These are phyloP conservation scores for Caenorhabditis imperialis DNA, from an alignment of 2,888 invertebrate species.

Conservation along the genomic window DNA sequence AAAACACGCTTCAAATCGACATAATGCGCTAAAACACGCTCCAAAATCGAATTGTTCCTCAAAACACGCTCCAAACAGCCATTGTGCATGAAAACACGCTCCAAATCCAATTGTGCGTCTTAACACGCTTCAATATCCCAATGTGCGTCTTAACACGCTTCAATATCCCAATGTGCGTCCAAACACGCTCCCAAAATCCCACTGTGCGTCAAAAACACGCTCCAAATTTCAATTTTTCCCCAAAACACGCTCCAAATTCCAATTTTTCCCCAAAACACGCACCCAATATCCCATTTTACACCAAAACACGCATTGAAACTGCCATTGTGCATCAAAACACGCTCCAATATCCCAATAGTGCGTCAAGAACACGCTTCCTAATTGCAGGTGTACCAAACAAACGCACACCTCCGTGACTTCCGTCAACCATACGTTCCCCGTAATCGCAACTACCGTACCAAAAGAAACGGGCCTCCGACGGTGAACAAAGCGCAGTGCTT, in stretches of 20 bases:
- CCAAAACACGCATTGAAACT: not conserved
- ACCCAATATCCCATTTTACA: too few relatives aligned
- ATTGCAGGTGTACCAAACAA: constrained; percentile 57
- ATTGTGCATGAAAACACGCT: not conserved
- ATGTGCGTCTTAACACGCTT: too few relatives aligned
- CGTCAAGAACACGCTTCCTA: not conserved
- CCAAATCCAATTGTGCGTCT: not conserved
- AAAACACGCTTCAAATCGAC: constrained; percentile 10
- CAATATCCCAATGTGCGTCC: too few relatives aligned
- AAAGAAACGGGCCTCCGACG: too few relatives aligned
- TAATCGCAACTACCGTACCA: constrained; percentile 1
- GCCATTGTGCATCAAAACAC: not conserved
- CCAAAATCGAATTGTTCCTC: too few relatives aligned
- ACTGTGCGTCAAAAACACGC: not conserved
- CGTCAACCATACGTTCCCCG: constrained; percentile 19
- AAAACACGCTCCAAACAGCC: not conserved
- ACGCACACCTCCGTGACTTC: constrained; percentile 64
- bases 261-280: too few relatives aligned
- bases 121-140: constrained; percentile 1
- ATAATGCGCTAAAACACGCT: not conserved
- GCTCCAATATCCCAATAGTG: not conserved
- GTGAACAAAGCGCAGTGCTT: constrained; percentile 58
- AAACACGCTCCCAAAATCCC: not conserved
- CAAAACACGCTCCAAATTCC: not conserved
- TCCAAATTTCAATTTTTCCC: not conserved